Evolutionary conservation across 2,113 vertebrate species (phyloP), one percentile per base, ranked within the genome.

Genomic region (Stegostoma tigrinum): DNA sequence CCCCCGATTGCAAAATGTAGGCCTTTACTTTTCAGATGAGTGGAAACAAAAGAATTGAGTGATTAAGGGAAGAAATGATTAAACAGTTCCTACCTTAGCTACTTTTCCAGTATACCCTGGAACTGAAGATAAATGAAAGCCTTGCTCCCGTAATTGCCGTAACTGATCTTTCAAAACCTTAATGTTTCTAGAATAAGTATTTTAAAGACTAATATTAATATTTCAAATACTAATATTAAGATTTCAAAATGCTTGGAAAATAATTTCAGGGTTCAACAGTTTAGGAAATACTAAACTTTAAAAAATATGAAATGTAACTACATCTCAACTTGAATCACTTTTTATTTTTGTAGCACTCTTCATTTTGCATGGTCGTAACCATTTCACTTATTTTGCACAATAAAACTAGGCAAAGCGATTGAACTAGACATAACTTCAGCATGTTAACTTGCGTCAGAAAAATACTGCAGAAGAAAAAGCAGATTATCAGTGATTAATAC

Each of bases 31-130:
- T 42, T 27, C 0, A n/a, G 75, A 17, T 5, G n/a, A 4, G n/a
- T 75, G 30, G 24, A 3, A 10, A 2, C 5, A 17, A 17, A 15
- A 10, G 15, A 17, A 90, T 12, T 34, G 89, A 66, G 34, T 23
- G 2, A 42, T 42, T 17, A n/a, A 64, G 34, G 19, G 34, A 91
- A 91, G 34, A 91, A 38, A 66, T n/a, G 17, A 38, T 38, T 17
- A 93, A 95, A 68, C 67, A 95, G 17, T 66, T 95, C 96, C 97
- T 97, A 99, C 99, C 98, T 98, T 98, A 97, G 98, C 98, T 96
- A 98, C 97, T 96, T 98, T 98, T 97, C 98, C 98, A 97, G 98
- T 98, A 97, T 97, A 97, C 97, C 98, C 98, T 96, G 98, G 98
- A 97, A 98, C 97, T 96, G 97, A 98, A 97, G 97, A 98, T 96